A percentile compares a stretch with the other conserved stretches of the same genome.
Evolutionary conservation across 2,888 invertebrate species (phyloP).

Genomic region (Harpalus rufipes): DNA sequence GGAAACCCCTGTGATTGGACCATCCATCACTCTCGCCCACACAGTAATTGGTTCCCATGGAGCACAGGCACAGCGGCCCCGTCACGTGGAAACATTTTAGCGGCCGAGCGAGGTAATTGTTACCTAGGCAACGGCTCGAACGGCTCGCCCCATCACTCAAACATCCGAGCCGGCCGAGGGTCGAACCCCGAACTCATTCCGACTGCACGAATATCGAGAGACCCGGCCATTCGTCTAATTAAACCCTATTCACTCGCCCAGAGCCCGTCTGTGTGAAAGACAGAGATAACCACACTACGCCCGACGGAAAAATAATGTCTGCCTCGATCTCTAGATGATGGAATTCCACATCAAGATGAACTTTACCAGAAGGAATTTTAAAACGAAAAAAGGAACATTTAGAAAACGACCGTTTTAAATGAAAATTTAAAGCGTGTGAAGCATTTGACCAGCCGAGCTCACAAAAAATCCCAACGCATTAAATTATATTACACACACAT

Average conservation of each 20-base stretch:
- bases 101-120: slow-evolving; percentile 75
- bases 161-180: slow-evolving; percentile 65
- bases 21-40: slow-evolving; percentile 79
- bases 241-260: slow-evolving; percentile 64
- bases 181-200: slow-evolving; percentile 60
- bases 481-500: slow-evolving; percentile 1
- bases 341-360: slow-evolving; percentile 65
- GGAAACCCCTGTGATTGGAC: slow-evolving; percentile 80
- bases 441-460: slow-evolving; percentile 9
- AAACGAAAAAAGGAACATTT: slow-evolving; percentile 61
- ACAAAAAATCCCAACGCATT: slow-evolving; percentile 4
- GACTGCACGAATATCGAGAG: slow-evolving; percentile 45
- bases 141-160: slow-evolving; percentile 72
- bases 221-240: slow-evolving; percentile 65
- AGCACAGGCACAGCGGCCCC: slow-evolving; percentile 72
- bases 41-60: slow-evolving; percentile 80
- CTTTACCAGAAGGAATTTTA: slow-evolving; percentile 64
- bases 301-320: slow-evolving; percentile 63
- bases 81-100: slow-evolving; percentile 73
- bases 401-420: slow-evolving; percentile 53
- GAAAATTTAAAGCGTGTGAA: slow-evolving; percentile 63
- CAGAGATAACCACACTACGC: slow-evolving; percentile 8
- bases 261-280: slow-evolving; percentile 7
- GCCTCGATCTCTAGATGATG: slow-evolving; percentile 57
- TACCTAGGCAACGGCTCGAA: slow-evolving; percentile 73